Evolutionary conservation across 2,888 invertebrate genomes (phyloP).

Genomic region (Sceliomorpha sp.): DNA sequence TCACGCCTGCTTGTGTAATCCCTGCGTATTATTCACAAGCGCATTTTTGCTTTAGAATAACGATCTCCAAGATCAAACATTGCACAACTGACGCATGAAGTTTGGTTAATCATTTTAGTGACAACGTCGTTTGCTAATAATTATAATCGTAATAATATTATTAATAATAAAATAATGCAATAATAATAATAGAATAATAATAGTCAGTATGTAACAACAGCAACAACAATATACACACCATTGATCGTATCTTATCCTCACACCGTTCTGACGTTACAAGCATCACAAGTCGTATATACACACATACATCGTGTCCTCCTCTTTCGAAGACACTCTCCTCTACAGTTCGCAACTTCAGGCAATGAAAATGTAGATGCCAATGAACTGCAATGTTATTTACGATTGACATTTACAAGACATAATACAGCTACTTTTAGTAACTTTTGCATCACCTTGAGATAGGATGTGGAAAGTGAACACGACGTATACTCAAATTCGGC

Average conservation of each 20-base stretch:
- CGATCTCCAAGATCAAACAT: constrained; percentile 25
- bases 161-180: constrained; percentile 9
- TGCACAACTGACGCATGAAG: constrained; percentile 25
- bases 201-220: constrained; percentile 32
- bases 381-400: too few relatives aligned
- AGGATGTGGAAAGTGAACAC: too few relatives aligned
- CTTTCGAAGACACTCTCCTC: too few relatives aligned
- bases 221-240: constrained; percentile 41
- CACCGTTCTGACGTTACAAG: constrained; percentile 27
- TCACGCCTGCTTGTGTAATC: constrained; percentile 15
- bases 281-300: constrained; percentile 44
- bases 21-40: constrained; percentile 4
- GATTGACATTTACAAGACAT: too few relatives aligned
- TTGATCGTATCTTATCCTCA: constrained; percentile 27
- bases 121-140: constrained; percentile 8
- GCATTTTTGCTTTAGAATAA: constrained; percentile 16
- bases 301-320: too few relatives aligned
- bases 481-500: constrained; percentile 38
- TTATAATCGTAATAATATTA: constrained; percentile 20
- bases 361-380: too few relatives aligned
- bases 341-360: too few relatives aligned
- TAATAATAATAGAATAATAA: constrained; percentile 5
- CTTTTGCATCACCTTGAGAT: too few relatives aligned
- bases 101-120: constrained; percentile 24
- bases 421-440: too few relatives aligned